phyloP scores from a whole-genome alignment of 2,797 vertebrate species.

The Knipowitschia caucasica region DNA sequence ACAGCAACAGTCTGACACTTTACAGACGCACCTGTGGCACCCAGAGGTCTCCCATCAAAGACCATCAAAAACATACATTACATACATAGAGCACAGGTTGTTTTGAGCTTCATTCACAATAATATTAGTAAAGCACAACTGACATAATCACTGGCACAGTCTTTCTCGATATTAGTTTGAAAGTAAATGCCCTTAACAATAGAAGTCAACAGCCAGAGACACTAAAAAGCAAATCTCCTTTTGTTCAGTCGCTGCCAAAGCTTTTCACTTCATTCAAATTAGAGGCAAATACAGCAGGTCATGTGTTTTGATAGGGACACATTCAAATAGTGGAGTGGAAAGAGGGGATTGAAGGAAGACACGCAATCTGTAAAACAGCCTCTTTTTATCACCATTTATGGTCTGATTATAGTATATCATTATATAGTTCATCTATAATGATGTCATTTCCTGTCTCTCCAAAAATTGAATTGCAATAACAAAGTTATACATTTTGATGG shows the following conservation, averaged over 20 bases:
- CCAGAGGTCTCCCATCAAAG: too few relatives aligned
- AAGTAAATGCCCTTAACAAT: neutral
- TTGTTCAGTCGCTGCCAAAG: constrained; percentile 51
- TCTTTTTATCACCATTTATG: constrained; percentile 45
- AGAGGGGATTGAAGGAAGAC: constrained; percentile 36
- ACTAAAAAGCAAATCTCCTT: constrained; percentile 49
- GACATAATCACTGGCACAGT: too few relatives aligned
- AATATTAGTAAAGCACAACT: too few relatives aligned
- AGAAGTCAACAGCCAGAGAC: neutral
- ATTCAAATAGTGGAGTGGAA: constrained; percentile 67
- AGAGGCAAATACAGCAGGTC: constrained; percentile 77
- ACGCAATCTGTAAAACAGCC: constrained; percentile 31
- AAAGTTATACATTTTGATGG: too few relatives aligned
- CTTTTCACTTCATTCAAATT: constrained; percentile 78
- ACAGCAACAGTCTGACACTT: too few relatives aligned
- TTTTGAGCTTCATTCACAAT: too few relatives aligned
- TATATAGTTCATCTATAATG: too few relatives aligned
- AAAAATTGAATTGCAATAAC: too few relatives aligned
- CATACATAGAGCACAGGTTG: too few relatives aligned
- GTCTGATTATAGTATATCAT: constrained; percentile 48
- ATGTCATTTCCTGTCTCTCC: too few relatives aligned
- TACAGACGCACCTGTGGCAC: too few relatives aligned
- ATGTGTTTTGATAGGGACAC: constrained; percentile 68
- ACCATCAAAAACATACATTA: too few relatives aligned
- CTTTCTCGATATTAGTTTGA: neutral